phyloP scores from a whole-genome alignment of 2,888 invertebrate species.

The Aphrophora alni region DNA sequence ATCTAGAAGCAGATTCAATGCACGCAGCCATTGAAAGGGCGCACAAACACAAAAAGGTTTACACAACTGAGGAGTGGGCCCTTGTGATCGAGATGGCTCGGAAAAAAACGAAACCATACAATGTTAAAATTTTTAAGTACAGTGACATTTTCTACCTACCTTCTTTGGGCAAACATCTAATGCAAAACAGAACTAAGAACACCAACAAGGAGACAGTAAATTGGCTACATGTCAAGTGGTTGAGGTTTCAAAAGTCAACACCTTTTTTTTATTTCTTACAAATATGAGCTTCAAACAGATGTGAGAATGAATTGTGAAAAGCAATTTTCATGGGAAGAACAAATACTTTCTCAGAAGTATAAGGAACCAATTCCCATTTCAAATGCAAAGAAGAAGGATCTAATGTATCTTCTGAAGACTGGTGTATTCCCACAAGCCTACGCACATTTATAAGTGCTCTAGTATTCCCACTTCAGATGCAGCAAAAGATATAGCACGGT shows the following conservation, averaged over 20 bases:
- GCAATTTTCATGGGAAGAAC: neutral
- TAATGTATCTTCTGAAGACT: neutral
- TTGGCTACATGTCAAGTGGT: slow-evolving; percentile 43
- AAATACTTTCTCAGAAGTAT: neutral
- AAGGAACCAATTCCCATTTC: slow-evolving; percentile 7
- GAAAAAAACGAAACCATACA: slow-evolving; percentile 39
- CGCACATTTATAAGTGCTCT: no score
- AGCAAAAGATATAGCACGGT: no score
- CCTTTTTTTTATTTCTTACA: slow-evolving; percentile 36
- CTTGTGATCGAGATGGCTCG: slow-evolving; percentile 37
- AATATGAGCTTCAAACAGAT: slow-evolving; percentile 29
- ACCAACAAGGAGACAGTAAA: slow-evolving; percentile 33
- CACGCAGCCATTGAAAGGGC: slow-evolving; percentile 45
- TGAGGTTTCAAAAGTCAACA: slow-evolving; percentile 37
- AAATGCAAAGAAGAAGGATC: slow-evolving; percentile 14
- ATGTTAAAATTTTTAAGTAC: slow-evolving; percentile 16
- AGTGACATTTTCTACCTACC: slow-evolving; percentile 35
- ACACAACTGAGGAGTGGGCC: slow-evolving; percentile 41
- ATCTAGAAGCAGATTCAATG: slow-evolving; percentile 43
- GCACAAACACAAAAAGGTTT: slow-evolving; percentile 42
- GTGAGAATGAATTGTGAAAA: neutral
- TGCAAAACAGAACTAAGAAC: slow-evolving; percentile 29
- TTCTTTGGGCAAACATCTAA: slow-evolving; percentile 22
- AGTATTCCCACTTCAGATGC: no score
- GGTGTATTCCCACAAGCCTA: no score